Evolutionary conservation across 2,888 invertebrate genomes (phyloP), one percentile per base, ranked within the genome.

Genomic region (Troides helena): DNA sequence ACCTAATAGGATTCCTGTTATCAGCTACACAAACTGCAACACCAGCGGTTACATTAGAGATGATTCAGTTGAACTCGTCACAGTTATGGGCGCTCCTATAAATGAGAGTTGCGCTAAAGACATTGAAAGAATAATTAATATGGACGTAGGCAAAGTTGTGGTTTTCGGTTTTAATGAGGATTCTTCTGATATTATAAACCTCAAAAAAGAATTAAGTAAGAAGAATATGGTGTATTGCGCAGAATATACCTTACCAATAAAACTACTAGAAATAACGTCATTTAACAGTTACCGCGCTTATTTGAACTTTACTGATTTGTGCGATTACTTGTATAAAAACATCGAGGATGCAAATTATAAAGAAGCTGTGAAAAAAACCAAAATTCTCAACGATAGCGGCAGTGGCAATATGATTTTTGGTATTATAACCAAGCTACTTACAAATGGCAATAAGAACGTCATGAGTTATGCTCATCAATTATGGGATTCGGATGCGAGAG

Each of bases 1-100:
- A 58, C 85, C 85, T 0, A 85, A 85, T 68, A 78, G 85, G 50
- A 76, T 85, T 0, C 84, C 85, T 0, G 83, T 83, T 5, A 62
- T 74, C 1, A 80, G 75, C 62, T 81, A 80, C 66, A 75, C 73
- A 2, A 75, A 78, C 23, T 84, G 85, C 67, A 77, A 81, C 63
- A 84, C 85, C 7, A 79, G 79, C 50, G 71, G 72, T 56, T 85
- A 85, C 46, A 82, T 85, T 53, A 80, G 77, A 68, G 75, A 79
- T 23, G 74, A 81, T 65, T 80, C 81, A 0, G 84, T 85, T 1
- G 71, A 65, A 46, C 72, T 72, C 7, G 80, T 85, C 1, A 85
- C 85, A 0, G 43, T 85, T 0, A 81, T 84, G 83, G 81, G 82
- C 14, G 78, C 85, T 5, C 80, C 82, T 4, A 84, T 85, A 18